Evolutionary conservation across 2,797 vertebrate species (phyloP), one percentile per base, ranked within the genome.

Genomic region (Coccyzus lansbergi): DNA sequence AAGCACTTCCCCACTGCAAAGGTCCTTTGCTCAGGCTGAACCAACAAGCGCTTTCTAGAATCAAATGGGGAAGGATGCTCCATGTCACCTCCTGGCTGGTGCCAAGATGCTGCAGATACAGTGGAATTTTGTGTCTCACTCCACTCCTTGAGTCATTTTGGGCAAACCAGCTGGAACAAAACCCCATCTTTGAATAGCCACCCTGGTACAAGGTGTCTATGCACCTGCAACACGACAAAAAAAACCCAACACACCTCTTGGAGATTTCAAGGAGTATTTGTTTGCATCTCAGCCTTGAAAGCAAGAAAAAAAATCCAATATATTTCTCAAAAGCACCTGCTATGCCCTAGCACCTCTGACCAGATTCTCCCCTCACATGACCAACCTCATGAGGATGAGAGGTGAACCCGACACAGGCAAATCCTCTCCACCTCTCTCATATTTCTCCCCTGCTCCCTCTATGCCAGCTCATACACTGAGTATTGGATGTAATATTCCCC

Each of bases 321-420:
- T 7, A 8, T 69, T 76, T 56, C 46, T 65, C 52, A 49, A 59
- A 72, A 90, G n/a, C 21, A 42, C 7, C 13, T 15, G 29, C 22
- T 40, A 22, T 3, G 4, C 14, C 34, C 19, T 79, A 26, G 8
- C 48, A 34, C 48, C 42, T 42, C 55, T 1, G 1, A 24, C 16
- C 51, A 69, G 74, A 22, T 10, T 6, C 29, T 83, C 8, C 11
- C 29, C 38, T 49, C 1, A 1, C n/a, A 6, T 5, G 26, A 19
- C 4, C 52, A 58, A 18, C 49, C 51, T 38, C 0, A 1, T 16
- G 46, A 2, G 1, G 18, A 51, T 5, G 18, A 48, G 63, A n/a
- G 56, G 20, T 0, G 1, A 29, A 9, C 24, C 53, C 1, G 5
- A 6, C 48, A 15, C 24, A 1, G 5, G 59, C 3, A 1, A 8